A percentile compares a stretch with the other conserved stretches of the same genome.
Evolutionary conservation across 2,113 vertebrate species (phyloP).

Genomic region (Nerophis ophidion): DNA sequence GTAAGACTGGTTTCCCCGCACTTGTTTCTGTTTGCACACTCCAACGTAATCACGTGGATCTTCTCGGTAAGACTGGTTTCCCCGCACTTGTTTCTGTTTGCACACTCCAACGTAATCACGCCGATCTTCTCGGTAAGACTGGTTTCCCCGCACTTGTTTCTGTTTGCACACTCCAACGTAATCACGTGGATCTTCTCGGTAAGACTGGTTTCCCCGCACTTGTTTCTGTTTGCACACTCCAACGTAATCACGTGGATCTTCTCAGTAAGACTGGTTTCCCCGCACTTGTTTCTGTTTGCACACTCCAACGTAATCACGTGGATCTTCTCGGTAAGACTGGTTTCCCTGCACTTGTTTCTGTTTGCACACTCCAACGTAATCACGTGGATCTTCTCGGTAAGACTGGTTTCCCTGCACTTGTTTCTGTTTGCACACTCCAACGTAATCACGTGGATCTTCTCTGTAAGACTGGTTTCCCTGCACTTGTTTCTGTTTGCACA

Average conservation of each 20-base stretch:
- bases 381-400: conserved; percentile 30
- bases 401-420: too few species aligned
- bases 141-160: too few species aligned
- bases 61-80: too few species aligned
- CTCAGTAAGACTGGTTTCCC: too few species aligned
- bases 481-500: conserved; percentile 52
- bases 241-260: conserved; percentile 42
- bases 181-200: conserved; percentile 36
- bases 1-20: neutral
- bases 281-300: conserved; percentile 54
- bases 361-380: conserved; percentile 51
- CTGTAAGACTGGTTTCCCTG: too few species aligned
- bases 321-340: conserved; percentile 20
- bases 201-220: too few species aligned
- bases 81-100: too few species aligned
- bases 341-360: too few species aligned
- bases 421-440: conserved; percentile 52
- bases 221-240: conserved; percentile 51
- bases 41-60: conserved; percentile 44
- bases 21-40: conserved; percentile 45
- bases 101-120: conserved; percentile 47
- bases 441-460: conserved; percentile 38
- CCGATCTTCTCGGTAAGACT: conserved; percentile 24
- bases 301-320: conserved; percentile 47
- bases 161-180: conserved; percentile 49